phyloP scores from a whole-genome alignment of 2,888 invertebrate genomes.

The Nomada ruficornis region DNA sequence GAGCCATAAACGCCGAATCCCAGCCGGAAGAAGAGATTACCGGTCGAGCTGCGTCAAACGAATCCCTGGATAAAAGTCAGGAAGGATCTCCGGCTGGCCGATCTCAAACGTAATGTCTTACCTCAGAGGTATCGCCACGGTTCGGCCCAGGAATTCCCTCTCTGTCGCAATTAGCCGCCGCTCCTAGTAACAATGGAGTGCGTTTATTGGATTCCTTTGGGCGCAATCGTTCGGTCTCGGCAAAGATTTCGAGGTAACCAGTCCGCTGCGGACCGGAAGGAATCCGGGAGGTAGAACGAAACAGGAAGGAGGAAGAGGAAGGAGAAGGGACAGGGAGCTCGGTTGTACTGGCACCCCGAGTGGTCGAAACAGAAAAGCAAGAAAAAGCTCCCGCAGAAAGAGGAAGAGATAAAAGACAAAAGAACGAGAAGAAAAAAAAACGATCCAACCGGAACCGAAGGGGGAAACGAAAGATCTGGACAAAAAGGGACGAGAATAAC shows the following conservation, averaged over 20 bases:
- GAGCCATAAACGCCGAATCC: not conserved
- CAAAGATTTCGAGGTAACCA: conserved; percentile 61
- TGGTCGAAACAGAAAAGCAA: not conserved
- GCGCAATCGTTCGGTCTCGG: conserved; percentile 56
- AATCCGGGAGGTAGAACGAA: conserved; percentile 31
- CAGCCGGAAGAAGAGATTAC: conserved; percentile 14
- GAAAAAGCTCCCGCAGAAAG: not conserved
- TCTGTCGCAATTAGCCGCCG: conserved; percentile 62
- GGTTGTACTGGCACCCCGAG: not conserved
- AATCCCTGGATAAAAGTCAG: not conserved
- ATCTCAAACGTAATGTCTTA: conserved; percentile 25
- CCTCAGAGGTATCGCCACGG: conserved; percentile 33
- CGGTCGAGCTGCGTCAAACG: conserved; percentile 6
- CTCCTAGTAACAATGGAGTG: conserved; percentile 61
- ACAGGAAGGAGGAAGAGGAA: not conserved
- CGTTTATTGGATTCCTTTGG: conserved; percentile 68
- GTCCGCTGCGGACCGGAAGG: conserved; percentile 35
- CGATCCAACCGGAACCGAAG: not conserved
- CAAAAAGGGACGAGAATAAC: not conserved
- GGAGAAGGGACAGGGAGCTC: not conserved
- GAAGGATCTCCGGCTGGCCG: conserved; percentile 13
- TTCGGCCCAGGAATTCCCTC: conserved; percentile 12
- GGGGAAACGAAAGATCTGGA: not conserved
- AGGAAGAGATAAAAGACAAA: not conserved
- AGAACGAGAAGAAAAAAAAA: not conserved